These are phyloP conservation scores for Halesus radiatus DNA, from an alignment of 1,140 invertebrate species.

Conservation along the genomic window DNA sequence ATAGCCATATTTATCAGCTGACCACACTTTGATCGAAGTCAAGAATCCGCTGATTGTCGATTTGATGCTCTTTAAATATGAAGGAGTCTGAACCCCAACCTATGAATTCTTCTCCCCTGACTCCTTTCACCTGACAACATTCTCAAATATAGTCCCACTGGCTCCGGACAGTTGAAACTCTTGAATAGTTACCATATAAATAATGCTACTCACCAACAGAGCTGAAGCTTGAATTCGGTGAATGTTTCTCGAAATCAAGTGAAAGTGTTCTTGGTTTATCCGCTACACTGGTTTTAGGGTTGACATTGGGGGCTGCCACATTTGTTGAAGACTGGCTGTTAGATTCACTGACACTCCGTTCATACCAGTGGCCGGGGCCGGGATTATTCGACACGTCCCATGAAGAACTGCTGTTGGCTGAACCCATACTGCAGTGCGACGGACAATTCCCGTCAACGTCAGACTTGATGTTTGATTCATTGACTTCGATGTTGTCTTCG, in stretches of 20 bases:
- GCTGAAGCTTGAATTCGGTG: slow-evolving; percentile 61
- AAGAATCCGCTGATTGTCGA: too few relatives aligned
- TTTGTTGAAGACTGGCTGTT: slow-evolving; percentile 56
- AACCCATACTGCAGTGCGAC: slow-evolving; percentile 59
- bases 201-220: slow-evolving; percentile 61
- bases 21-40: too few relatives aligned
- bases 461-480: slow-evolving; percentile 60
- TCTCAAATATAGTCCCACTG: too few relatives aligned
- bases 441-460: slow-evolving; percentile 68
- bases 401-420: slow-evolving; percentile 59
- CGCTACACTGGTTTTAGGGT: slow-evolving; percentile 53
- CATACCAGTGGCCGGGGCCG: slow-evolving; percentile 69
- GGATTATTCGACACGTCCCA: slow-evolving; percentile 65
- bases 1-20: too few relatives aligned
- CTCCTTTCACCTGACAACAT: too few relatives aligned
- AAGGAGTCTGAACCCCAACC: too few relatives aligned
- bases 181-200: too few relatives aligned
- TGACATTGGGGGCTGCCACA: slow-evolving; percentile 57
- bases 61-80: too few relatives aligned
- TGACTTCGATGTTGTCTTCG: slow-evolving; percentile 56
- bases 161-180: too few relatives aligned
- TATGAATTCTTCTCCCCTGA: too few relatives aligned
- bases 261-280: slow-evolving; percentile 77
- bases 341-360: slow-evolving; percentile 72
- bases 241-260: slow-evolving; percentile 76